Evolutionary conservation across 2,113 vertebrate species (phyloP).

Genomic region (Panthera tigris): DNA sequence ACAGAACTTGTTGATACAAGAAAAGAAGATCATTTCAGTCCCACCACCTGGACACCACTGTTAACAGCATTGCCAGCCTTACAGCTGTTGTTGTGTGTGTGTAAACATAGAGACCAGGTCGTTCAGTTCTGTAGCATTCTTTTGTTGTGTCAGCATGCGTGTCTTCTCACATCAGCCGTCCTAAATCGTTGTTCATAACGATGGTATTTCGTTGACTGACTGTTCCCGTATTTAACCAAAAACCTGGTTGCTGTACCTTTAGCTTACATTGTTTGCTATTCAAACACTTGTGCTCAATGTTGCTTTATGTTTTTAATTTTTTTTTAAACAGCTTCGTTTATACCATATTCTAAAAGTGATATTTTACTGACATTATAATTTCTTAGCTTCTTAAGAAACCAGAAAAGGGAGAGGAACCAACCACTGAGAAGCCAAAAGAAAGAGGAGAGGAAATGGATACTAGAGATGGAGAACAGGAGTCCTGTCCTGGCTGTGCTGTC

Average conservation of each 20-base stretch:
- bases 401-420: constrained; percentile 92
- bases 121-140: background rate
- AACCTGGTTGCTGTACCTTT: background rate
- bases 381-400: constrained; percentile 96
- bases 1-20: background rate
- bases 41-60: background rate
- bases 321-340: constrained; percentile 22
- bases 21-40: background rate
- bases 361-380: constrained; percentile 53
- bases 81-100: background rate
- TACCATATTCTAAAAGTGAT: background rate
- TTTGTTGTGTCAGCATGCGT: background rate
- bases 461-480: constrained; percentile 91
- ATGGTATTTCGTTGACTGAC: background rate
- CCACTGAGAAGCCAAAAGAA: constrained; percentile 90
- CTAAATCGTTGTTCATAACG: background rate
- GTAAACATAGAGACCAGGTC: background rate
- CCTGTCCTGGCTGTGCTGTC: constrained; percentile 80
- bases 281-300: constrained; percentile 4
- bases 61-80: background rate
- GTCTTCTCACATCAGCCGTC: background rate
- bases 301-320: background rate
- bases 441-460: constrained; percentile 88
- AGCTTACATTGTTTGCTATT: background rate
- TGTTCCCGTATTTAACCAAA: background rate